These are phyloP conservation scores for Discoglossus pictus DNA, from an alignment of 2,797 vertebrate genomes.

Conservation along the genomic window DNA sequence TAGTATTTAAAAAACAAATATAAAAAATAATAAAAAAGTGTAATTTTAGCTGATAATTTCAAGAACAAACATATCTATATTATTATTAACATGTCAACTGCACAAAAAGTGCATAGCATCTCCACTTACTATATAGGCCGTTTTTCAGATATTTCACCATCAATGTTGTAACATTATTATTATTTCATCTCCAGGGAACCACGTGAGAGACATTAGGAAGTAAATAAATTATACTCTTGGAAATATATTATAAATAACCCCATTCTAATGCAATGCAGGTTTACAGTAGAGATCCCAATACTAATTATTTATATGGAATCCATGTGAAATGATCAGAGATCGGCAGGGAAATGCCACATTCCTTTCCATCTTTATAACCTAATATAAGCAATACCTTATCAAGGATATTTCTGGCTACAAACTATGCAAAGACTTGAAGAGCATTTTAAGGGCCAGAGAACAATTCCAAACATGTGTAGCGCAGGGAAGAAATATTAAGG, in stretches of 20 bases:
- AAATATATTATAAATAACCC: constrained; percentile 33
- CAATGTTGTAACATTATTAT: constrained; percentile 18
- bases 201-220: constrained; percentile 25
- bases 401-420: not conserved
- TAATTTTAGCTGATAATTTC: too few species aligned
- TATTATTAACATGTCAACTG: too few species aligned
- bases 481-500: constrained; percentile 1
- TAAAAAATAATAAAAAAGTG: too few species aligned
- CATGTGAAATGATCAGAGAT: constrained; percentile 23
- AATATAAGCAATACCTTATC: constrained; percentile 27
- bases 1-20: too few species aligned
- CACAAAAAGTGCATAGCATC: too few species aligned
- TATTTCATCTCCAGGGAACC: constrained; percentile 14
- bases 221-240: constrained; percentile 22
- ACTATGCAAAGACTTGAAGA: constrained; percentile 22
- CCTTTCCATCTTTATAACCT: constrained; percentile 20
- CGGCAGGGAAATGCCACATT: constrained; percentile 22
- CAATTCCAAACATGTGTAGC: constrained; percentile 27
- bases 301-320: constrained; percentile 44
- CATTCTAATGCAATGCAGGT: constrained; percentile 37
- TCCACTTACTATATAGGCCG: too few species aligned
- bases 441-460: constrained; percentile 2
- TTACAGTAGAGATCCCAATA: constrained; percentile 30
- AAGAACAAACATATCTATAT: too few species aligned
- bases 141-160: constrained; percentile 9